A percentile compares a stretch with the other conserved stretches of the same genome.
Evolutionary conservation across 2,797 vertebrate species (phyloP).

Genomic region (Cyclura pinguis): DNA sequence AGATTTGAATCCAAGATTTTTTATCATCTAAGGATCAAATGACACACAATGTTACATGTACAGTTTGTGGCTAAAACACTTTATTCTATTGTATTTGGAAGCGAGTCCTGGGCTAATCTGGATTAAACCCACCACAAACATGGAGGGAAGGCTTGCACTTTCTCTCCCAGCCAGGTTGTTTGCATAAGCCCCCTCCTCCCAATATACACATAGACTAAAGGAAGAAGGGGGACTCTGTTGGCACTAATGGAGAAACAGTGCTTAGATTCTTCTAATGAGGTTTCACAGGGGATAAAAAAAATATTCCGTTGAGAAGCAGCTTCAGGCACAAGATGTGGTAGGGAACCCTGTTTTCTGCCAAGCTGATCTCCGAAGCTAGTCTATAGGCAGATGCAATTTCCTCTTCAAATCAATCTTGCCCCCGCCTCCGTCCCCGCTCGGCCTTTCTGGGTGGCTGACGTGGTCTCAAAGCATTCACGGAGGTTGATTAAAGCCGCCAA

Average conservation of each 20-base stretch:
- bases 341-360: neutral
- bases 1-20: neutral
- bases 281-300: neutral
- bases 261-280: neutral
- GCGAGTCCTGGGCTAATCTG: too few relatives aligned
- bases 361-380: neutral
- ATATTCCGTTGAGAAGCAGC: neutral
- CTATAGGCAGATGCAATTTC: conserved; percentile 51
- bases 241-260: neutral
- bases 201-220: too few relatives aligned
- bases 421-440: conserved; percentile 15
- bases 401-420: conserved; percentile 42
- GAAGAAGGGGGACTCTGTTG: too few relatives aligned
- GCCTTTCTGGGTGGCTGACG: conserved; percentile 31
- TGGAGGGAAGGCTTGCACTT: neutral
- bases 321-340: neutral
- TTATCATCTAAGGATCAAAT: neutral
- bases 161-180: too few relatives aligned
- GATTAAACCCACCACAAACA: neutral
- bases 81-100: too few relatives aligned
- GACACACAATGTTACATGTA: neutral
- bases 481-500: conserved; percentile 38
- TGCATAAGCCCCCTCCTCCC: too few relatives aligned
- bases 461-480: conserved; percentile 39
- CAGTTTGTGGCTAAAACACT: too few relatives aligned